Evolutionary conservation across 2,797 vertebrate genomes (phyloP).

Genomic region (Gallirallus australis): DNA sequence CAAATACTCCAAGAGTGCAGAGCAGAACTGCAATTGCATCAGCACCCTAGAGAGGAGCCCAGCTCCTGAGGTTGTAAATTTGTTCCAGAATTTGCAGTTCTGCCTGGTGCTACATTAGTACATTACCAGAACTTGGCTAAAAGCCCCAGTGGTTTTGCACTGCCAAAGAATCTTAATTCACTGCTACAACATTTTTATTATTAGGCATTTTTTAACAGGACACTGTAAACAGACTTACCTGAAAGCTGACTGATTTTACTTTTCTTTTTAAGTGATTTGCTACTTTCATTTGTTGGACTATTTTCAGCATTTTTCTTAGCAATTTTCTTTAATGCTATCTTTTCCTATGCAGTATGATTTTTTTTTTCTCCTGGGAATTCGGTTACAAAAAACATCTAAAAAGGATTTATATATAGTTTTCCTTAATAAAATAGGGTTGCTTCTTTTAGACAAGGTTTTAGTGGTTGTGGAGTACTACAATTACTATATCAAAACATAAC

Average conservation of each 20-base stretch:
- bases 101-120: neutral
- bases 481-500: conserved; percentile 32
- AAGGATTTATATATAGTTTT: conserved; percentile 5
- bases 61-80: neutral
- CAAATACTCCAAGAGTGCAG: neutral
- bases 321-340: conserved; percentile 18
- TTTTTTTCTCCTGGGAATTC: neutral
- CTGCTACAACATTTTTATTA: neutral
- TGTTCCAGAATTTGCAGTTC: neutral
- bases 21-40: neutral
- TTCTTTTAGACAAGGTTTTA: conserved; percentile 39
- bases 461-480: conserved; percentile 52
- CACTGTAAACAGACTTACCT: neutral
- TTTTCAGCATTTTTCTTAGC: neutral
- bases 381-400: conserved; percentile 26
- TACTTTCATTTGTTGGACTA: conserved; percentile 4
- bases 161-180: neutral
- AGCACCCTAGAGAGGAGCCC: neutral
- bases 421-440: conserved; percentile 41
- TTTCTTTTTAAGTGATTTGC: neutral
- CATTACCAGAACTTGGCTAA: neutral
- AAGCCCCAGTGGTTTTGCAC: neutral
- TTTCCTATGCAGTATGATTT: neutral
- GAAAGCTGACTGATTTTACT: neutral
- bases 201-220: neutral